Base-by-base conservation (phyloP, 2,797 vertebrate species). In the Dromococcyx pavoninus region DNA sequence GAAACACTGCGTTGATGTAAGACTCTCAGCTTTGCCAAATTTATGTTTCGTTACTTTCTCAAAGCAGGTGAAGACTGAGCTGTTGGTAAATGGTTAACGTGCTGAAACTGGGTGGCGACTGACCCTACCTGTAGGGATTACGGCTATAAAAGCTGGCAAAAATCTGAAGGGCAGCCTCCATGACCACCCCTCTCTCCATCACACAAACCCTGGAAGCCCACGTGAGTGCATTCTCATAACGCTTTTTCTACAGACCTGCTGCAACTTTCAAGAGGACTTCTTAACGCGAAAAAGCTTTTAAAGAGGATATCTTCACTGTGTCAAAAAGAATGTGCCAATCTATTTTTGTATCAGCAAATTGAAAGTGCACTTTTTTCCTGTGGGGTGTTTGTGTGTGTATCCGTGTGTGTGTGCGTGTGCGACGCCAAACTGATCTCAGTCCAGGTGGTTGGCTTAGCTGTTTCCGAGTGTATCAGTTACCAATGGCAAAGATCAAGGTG, bases 261-360 rank as follows among this genome's bases (percentile, higher is more conserved):
- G 91, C 93, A 72, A 39, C 90, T 89, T 48, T 43, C 64, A 35
- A 70, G 74, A 86, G 64, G 81, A 97, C 88, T 85, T 89, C 81
- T 89, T 65, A 78, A 84, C 62, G 28, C 87, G 95, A 89, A 83
- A 84, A 93, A 58, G 80, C 92, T 97, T 95, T 93, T 87, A 72
- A 91, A 91, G 92, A 83, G 91, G 86, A 70, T 92, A 71, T 71
- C 89, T 92, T 96, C 94, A 90, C 93, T 94, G 96, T 97, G 96
- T 98, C 95, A 93, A 96, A 96, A 96, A 96, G 96, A 95, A 93
- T 56, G 96, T 98, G 98, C 98, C 97, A 97, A 97, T 96, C 93
- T 97, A 96, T 97, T 98, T 98, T 98, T 97, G 89, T 97, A 97
- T 96, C 97, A 81, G 89, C 92, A 96, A n/a, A 86, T 91, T 95